Conservation (phyloP, 2,797 vertebrate genomes). For the Molothrus ater region DNA sequence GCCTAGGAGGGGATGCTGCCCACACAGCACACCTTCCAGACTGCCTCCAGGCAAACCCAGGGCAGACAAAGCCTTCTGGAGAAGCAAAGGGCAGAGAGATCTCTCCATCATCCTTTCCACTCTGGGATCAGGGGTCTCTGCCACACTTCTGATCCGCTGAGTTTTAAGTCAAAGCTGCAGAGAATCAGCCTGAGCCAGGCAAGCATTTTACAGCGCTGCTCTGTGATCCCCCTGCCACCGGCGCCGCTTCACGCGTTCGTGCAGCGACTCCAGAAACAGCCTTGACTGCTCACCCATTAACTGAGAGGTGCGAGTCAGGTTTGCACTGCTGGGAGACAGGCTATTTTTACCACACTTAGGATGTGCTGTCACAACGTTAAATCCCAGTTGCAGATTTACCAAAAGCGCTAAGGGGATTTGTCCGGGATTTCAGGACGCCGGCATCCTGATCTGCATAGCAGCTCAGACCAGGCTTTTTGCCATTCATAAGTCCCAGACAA, state of each 20-base stretch:
- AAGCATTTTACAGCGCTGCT: neutral
- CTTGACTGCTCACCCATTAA: constrained; percentile 28
- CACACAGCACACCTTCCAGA: neutral
- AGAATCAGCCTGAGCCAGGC: neutral
- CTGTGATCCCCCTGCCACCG: neutral
- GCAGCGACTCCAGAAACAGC: neutral
- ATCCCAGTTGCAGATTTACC: constrained; percentile 50
- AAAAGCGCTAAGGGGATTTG: constrained; percentile 58
- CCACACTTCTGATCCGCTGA: neutral
- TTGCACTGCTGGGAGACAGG: neutral
- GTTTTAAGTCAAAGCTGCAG: constrained; percentile 24
- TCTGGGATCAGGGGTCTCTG: constrained; percentile 3
- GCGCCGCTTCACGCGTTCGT: neutral
- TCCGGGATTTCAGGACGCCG: constrained; percentile 38
- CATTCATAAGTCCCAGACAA: constrained; percentile 46
- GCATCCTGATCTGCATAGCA: constrained; percentile 22
- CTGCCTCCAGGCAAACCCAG: neutral
- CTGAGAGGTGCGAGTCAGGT: constrained; percentile 5
- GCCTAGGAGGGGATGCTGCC: neutral
- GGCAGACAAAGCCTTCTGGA: neutral
- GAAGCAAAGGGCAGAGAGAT: neutral
- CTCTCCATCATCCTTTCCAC: neutral
- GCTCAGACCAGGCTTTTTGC: constrained; percentile 45
- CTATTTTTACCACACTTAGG: constrained; percentile 55
- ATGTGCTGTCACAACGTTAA: constrained; percentile 44